Evolutionary conservation across 2,113 vertebrate genomes (phyloP), one percentile per base, ranked within the genome.

Genomic region (Oxyruncus cristatus): DNA sequence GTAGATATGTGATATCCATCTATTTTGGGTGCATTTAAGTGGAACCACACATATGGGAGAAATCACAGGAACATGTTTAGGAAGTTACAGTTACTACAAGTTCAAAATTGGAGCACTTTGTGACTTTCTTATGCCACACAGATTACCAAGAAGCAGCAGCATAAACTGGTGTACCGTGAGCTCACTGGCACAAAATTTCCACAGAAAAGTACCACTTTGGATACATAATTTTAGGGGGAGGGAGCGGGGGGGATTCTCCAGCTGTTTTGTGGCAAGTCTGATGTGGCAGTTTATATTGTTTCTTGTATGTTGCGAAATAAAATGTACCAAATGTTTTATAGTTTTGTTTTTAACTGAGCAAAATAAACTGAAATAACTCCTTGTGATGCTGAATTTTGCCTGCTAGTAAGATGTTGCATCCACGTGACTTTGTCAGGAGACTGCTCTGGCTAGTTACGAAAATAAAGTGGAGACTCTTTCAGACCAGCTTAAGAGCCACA

Each of bases 311-410:
- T 22, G 74, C 79, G 96, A 92, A 98, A 97, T 95, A 96, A 97
- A 96, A 90, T 27, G 27, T 93, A 92, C 63, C 53, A 61, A 78
- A 74, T 44, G 14, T 97, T 98, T 98, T 96, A 89, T 80, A 97
- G 95, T 96, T 96, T 96, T 92, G 90, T 91, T 95, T 97, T 97
- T 95, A 95, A 97, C 85, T 95, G 95, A 96, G 62, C n/a, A 18
- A 82, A 97, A 97, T 95, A 96, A 97, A 97, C 35, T 26, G 58
- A 93, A 75, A 27, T 85, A 37, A 59, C 7, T 26, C 5, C 21
- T 61, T 2, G 1, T 11, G 35, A 14, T 47, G 66, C 52, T 65
- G 41, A 72, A 32, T 39, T 74, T 46, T 84, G 47, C 21, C 2
- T 53, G 28, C 61, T 12, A 2, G 11, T n/a, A 16, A 20, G 28